Evolutionary conservation across 2,797 vertebrate genomes (phyloP).

Genomic region (Rhynchotus rufescens): DNA sequence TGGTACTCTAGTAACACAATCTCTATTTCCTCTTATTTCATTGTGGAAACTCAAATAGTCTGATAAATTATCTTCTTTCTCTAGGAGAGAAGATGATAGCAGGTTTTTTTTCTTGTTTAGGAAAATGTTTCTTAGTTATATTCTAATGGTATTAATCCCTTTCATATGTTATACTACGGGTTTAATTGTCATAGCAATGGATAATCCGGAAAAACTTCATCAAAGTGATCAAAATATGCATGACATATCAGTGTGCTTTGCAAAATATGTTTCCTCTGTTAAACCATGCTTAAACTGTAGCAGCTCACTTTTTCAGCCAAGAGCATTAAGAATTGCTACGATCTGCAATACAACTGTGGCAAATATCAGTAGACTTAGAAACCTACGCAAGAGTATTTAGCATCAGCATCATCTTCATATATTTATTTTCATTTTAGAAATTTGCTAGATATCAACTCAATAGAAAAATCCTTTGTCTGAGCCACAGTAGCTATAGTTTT

Average conservation of each 20-base stretch:
- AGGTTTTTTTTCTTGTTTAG: not conserved
- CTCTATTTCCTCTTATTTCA: not conserved
- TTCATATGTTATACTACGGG: not conserved
- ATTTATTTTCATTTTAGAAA: not conserved
- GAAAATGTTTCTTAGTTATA: not conserved
- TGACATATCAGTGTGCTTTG: not conserved
- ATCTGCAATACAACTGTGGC: not conserved
- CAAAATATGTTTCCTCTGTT: conserved; percentile 13
- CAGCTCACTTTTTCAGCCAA: not conserved
- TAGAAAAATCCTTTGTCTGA: not conserved
- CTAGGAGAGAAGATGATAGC: not conserved
- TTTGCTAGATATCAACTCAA: not conserved
- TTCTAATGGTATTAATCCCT: not conserved
- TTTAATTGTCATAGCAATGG: not conserved
- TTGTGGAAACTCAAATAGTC: not conserved
- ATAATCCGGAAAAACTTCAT: not conserved
- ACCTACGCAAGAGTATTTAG: not conserved
- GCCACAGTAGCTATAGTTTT: not conserved
- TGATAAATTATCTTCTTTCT: not conserved
- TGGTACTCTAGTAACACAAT: not conserved
- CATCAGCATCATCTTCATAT: not conserved
- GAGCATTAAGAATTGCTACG: not conserved
- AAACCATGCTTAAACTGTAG: conserved; percentile 8
- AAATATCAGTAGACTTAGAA: conserved; percentile 32
- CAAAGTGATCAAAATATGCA: not conserved